phyloP scores from a whole-genome alignment of 1,140 invertebrate genomes.

The Cotesia glomerata region DNA sequence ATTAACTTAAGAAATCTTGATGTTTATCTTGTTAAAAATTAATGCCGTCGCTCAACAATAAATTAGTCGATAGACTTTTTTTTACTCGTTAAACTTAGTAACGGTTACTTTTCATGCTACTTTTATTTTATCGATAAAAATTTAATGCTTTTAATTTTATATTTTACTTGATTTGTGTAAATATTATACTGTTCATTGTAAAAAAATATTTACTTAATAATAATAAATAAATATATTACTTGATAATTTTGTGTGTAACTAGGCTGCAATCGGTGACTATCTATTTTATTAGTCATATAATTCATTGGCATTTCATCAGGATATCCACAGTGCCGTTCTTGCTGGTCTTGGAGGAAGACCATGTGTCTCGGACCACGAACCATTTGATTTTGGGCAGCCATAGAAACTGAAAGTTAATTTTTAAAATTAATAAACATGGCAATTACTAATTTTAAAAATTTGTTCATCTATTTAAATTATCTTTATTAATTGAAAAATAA shows the following conservation, averaged over 20 bases:
- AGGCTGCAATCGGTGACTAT: slow-evolving; percentile 42
- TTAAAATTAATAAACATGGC: not conserved
- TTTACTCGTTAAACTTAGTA: too few species aligned
- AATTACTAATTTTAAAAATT: too few species aligned
- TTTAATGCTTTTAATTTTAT: not conserved
- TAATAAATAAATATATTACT: slow-evolving; percentile 33
- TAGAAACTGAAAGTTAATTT: slow-evolving; percentile 34
- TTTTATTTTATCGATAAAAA: slow-evolving; percentile 14
- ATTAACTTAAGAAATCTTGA: not conserved
- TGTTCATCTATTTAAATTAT: too few species aligned
- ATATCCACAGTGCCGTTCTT: slow-evolving; percentile 50
- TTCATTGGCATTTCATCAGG: slow-evolving; percentile 51
- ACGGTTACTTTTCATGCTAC: not conserved
- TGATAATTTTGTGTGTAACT: slow-evolving; percentile 46
- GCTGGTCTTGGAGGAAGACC: slow-evolving; percentile 54
- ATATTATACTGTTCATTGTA: too few species aligned
- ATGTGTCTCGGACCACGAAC: slow-evolving; percentile 54
- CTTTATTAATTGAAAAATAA: too few species aligned
- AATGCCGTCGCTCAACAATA: too few species aligned
- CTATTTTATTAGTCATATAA: slow-evolving; percentile 49
- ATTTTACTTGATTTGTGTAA: not conserved
- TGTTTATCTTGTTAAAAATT: too few species aligned
- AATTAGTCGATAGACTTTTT: too few species aligned
- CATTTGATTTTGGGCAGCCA: slow-evolving; percentile 40
- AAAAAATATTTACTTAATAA: too few species aligned